A percentile compares a stretch with the other conserved stretches of the same genome.
These are phyloP conservation scores for Enteromius treurensis DNA, from an alignment of 2,797 vertebrate genomes.

Conservation along the genomic window DNA sequence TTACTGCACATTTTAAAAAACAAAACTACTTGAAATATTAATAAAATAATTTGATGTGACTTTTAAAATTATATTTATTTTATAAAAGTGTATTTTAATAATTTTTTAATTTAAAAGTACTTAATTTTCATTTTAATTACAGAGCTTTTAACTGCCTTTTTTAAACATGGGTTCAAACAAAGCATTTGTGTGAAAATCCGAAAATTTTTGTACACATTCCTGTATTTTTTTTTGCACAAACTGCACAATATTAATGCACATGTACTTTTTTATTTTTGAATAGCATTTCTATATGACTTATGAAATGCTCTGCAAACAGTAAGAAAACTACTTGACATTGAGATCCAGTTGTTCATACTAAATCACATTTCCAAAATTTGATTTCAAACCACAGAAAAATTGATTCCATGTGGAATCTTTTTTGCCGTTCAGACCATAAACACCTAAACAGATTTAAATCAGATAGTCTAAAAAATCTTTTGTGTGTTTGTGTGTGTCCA, in stretches of 20 bases:
- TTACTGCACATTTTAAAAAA: background rate
- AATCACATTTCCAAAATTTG: background rate
- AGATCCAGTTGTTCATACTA: background rate
- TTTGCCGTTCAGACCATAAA: background rate
- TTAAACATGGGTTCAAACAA: background rate
- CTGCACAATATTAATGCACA: background rate
- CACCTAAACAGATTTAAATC: background rate
- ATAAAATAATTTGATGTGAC: background rate
- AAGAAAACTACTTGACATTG: background rate
- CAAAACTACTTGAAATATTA: background rate
- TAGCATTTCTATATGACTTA: background rate
- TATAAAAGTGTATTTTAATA: background rate
- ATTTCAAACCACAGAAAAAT: conserved; percentile 19
- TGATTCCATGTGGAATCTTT: background rate
- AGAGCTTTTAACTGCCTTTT: background rate
- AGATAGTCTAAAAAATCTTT: background rate
- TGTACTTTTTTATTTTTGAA: background rate
- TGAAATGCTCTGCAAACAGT: background rate
- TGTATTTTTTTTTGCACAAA: background rate
- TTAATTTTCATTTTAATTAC: background rate
- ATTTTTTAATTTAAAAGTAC: too few species aligned
- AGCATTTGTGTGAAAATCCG: background rate
- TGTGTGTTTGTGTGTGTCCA: background rate
- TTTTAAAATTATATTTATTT: too few species aligned
- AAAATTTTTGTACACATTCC: background rate